Evolutionary conservation across 2,797 vertebrate species (phyloP).

Genomic region (Helostoma temminkii): DNA sequence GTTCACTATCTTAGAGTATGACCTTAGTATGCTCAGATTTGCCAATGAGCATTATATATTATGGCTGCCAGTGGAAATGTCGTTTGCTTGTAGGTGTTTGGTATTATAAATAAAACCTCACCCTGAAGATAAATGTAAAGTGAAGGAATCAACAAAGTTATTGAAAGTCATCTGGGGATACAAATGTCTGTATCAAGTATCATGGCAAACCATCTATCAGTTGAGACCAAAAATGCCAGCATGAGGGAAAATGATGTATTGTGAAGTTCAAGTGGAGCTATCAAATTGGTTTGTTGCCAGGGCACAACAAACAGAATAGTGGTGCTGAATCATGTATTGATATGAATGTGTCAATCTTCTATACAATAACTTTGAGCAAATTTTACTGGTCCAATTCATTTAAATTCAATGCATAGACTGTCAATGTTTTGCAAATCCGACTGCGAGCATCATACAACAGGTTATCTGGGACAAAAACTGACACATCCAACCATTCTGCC

Average conservation of each 20-base stretch:
- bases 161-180: neutral
- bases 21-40: too few species aligned
- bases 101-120: too few species aligned
- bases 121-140: neutral
- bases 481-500: constrained; percentile 31
- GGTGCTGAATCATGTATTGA: too few species aligned
- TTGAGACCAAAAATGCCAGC: neutral
- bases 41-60: too few species aligned
- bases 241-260: neutral
- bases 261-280: neutral
- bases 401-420: neutral
- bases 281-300: neutral
- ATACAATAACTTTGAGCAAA: too few species aligned
- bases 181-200: neutral
- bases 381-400: neutral
- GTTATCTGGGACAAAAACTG: constrained; percentile 23
- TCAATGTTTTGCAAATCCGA: constrained; percentile 2
- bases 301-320: too few species aligned
- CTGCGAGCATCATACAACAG: constrained; percentile 7
- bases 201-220: neutral
- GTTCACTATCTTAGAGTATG: neutral
- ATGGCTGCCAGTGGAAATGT: too few species aligned
- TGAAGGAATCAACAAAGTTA: too few species aligned
- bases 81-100: too few species aligned
- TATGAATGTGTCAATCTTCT: too few species aligned